Evolutionary conservation across 2,113 vertebrate genomes (phyloP), one percentile per base, ranked within the genome.

Genomic region (Trogon melanurus): DNA sequence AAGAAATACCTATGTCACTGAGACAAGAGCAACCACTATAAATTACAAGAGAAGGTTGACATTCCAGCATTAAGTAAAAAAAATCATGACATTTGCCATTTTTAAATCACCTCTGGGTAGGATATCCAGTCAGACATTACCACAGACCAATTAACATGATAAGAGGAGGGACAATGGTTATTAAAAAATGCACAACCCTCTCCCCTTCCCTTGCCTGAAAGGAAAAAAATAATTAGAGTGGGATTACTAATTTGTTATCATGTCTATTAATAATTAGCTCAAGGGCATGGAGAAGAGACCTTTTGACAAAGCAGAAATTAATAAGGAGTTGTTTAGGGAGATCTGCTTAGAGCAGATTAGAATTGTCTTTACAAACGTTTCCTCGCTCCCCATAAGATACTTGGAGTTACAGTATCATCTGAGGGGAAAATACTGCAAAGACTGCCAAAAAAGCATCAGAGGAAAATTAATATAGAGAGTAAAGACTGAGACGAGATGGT

Each of bases 51-150:
- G 80, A 94, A 44, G 48, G 54, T 62, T 94, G 93, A 96, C 41
- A 88, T 88, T 96, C 74, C 34, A 88, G 64, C 26, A n/a, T 66
- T 74, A 93, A 95, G 61, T 47, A 88, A 93, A 96, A 89, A 89
- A 89, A 85, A 20, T 53, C 41, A 75, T 53, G 17, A 70, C 48
- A 65, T 94, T 96, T 96, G 82, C 79, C 79, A 78, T 97, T 97
- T 98, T 95, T 8, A 97, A 96, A 94, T 95, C 88, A 92, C 64
- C 58, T 93, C 53, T 85, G 91, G 54, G 38, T 90, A 97, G 81
- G 75, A 96, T 97, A 91, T 85, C 66, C 76, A 93, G 84, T 72
- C 95, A 96, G 93, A 93, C 62, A 57, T 91, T 93, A 81, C 90
- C 65, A 91, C 85, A 92, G 71, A 66, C 85, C 86, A 96, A 92